Base-by-base conservation (phyloP, 53 echinoderm and acorn worm genomes). In the Stichopus horrens region DNA sequence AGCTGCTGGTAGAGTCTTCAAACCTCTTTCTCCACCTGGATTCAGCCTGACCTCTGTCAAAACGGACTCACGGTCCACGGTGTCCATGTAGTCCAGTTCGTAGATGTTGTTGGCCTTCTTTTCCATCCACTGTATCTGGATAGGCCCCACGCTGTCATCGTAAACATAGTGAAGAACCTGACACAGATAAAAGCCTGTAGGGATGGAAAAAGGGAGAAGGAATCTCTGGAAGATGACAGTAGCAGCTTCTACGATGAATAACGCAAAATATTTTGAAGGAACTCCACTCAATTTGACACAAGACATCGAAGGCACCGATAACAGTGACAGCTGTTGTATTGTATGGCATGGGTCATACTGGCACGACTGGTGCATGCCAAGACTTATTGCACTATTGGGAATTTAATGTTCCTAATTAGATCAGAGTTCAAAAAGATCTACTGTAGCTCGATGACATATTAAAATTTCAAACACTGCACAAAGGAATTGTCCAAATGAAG, bases 41-140 rank as follows among this genome's bases (percentile, higher is more conserved):
- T 88, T 89, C 63, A 92, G 91, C 90, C 91, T 91, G 73, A 95
- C 90, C 74, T 96, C 94, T 7, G 99, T 98, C 74, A 98, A 86
- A 58, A 98, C 96, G 53, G 93, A 90, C 57, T 93, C 96, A 5
- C 92, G 89, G 77, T 98, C 99, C 23, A 98, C 92, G 74, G 90
- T 92, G 91, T 98, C 99, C 52, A 94, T 81, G 89, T 94, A 98
- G 14, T 93, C 92, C 90, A 98, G 91, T 88, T 93, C 94, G 86
- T 96, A 98, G 81, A 96, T 79, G 58, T 90, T 93, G 2, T 93
- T 90, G 8, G 87, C 37, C 76, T 90, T 94, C 68, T 90, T 91
- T 88, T 98, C 99, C 83, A 98, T 88, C 99, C 99, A 98, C 21
- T 94, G 91, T 77, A 98, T 91, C 86, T 92, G 91, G 86, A 98